Evolutionary conservation across 2,797 vertebrate genomes (phyloP).

Genomic region (Pipistrellus kuhlii): DNA sequence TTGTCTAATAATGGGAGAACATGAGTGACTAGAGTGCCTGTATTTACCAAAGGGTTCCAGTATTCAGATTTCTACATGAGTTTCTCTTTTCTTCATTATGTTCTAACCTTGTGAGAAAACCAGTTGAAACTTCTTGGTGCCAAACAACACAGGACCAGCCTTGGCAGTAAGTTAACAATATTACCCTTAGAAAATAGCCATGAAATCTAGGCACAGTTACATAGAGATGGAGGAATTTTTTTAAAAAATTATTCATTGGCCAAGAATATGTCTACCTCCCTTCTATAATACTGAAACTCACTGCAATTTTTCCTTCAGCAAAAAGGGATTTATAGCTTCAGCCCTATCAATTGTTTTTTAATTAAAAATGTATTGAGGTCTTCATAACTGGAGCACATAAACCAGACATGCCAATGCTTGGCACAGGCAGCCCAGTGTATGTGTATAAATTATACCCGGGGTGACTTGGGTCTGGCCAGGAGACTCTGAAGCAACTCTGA

Average conservation of each 20-base stretch:
- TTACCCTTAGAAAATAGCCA: not conserved
- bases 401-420: constrained; percentile 71
- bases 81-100: not conserved
- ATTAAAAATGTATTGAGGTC: constrained; percentile 82
- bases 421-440: constrained; percentile 5
- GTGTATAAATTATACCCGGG: constrained; percentile 72
- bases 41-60: not conserved
- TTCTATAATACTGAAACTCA: constrained; percentile 44
- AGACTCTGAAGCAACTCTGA: not conserved
- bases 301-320: constrained; percentile 67
- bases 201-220: not conserved
- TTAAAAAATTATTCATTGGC: not conserved
- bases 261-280: constrained; percentile 8
- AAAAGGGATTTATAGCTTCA: constrained; percentile 74
- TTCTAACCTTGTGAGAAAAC: not conserved
- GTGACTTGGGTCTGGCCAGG: constrained; percentile 24
- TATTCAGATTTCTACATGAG: not conserved
- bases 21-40: not conserved
- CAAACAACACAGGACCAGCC: not conserved
- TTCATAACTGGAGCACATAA: constrained; percentile 68
- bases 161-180: not conserved
- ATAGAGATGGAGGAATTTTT: not conserved
- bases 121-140: not conserved
- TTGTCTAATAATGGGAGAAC: not conserved
- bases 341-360: constrained; percentile 79